Base-by-base conservation (phyloP, 2,888 invertebrate genomes). In the Rotaria sp. region DNA sequence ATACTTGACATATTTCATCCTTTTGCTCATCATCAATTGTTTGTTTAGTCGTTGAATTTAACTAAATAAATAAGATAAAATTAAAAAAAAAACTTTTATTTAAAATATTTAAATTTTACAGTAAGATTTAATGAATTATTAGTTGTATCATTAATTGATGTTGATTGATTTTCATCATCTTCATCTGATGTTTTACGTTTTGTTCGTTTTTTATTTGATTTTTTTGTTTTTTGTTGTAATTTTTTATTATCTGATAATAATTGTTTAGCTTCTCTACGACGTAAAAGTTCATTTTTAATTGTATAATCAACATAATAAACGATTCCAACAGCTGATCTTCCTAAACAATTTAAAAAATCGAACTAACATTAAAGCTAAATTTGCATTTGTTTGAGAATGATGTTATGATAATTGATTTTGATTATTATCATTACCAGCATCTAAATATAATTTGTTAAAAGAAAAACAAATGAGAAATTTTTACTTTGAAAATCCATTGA, bases 1-100 rank as follows among this genome's bases (percentile, higher is more conserved):
- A 80, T 45, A 80, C 80, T 80, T 80, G 80, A 80, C 45, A 41
- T 45, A 80, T 80, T 80, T 80, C 80, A 80, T 41, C 45, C n/a
- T 80, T 45, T 80, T 45, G 45, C 4, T 80, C 80, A 26, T 80
- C 80, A n/a, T 45, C 80, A 24, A 80, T 35, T 15, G 41, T 80
- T 80, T 35, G 80, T n/a, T 45, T 74, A 18, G 74, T 45, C 10
- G 80, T 80, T 26, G 80, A 45, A 45, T 41, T 80, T 0, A 80
- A 80, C 75, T 10, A 45, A 80, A 45, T 2, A 30, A 55, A 13
- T 1, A 26, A 57, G 1, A 67, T 15, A 67, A 7, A 30, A 30
- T 13, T 30, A 67, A 30, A 67, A 18, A 13, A 8, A 18, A 11
- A 52, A 1, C n/a, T n/a, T n/a, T n/a, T n/a, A n/a, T n/a, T n/a